Evolutionary conservation across 2,113 vertebrate species (phyloP), one percentile per base, ranked within the genome.

Genomic region (Stigmatopora argus): DNA sequence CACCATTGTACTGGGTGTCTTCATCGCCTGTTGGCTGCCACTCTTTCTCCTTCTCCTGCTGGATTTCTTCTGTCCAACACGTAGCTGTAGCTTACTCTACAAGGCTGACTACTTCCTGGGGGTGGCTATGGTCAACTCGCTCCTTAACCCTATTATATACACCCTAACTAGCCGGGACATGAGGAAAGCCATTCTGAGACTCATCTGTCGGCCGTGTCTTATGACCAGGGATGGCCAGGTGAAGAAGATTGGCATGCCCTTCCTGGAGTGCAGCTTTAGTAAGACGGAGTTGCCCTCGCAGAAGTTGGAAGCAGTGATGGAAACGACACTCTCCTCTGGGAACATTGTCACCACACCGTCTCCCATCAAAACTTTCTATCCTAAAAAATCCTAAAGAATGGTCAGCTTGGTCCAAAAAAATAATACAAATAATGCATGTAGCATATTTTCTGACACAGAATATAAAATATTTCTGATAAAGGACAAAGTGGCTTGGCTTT

Each of bases 101-200:
- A 93, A 95, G 60, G 93, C 92, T 0, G 92, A 95, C 13, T 94
- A 95, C 71, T 96, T 96, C 79, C 82, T 96, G 55, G 94, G 91
- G 4, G 78, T 95, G 51, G 94, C 95, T 18, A 94, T 97, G 90
- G 78, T 94, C 62, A 96, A 96, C 80, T 96, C 95, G 0, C 77
- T 95, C 10, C 88, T 96, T 34, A 97, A 97, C 76, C 95, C 95
- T 4, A 88, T 96, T 73, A 95, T 97, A 84, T 97, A 96, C 77
- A 95, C 95, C 0, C 83, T 95, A 52, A 96, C 93, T 67, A 95
- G 91, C 79, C 89, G 87, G 53, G 94, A 96, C 89, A 92, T 97
- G 85, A 89, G 94, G 45, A 80, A 88, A 6, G 93, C 90, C 31
- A 93, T 97, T 23, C 76, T 94, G 47, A 87, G 85, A 31, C 88